phyloP scores from a whole-genome alignment of 2,113 vertebrate species.

The Chelonoidis abingdonii region DNA sequence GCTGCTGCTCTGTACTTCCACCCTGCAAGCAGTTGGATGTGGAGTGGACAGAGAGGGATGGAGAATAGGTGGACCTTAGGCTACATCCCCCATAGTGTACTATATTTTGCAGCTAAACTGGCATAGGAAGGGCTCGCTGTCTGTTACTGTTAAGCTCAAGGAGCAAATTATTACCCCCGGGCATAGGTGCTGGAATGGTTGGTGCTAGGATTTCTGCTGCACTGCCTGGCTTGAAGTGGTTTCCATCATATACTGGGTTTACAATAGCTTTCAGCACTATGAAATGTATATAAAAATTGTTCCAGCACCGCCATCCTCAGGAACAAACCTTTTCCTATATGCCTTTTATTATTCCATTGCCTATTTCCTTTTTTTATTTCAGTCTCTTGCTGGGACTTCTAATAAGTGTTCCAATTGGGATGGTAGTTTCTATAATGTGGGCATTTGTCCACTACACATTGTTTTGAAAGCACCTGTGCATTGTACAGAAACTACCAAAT shows the following conservation, averaged over 20 bases:
- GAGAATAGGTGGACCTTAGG: constrained; percentile 50
- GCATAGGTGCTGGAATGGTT: neutral
- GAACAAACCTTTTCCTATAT: constrained; percentile 35
- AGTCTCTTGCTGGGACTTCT: neutral
- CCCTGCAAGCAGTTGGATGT: constrained; percentile 21
- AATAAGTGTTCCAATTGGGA: neutral
- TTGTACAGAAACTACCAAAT: neutral
- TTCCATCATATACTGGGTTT: too few species aligned
- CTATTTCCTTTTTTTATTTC: constrained; percentile 10
- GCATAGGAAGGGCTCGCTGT: neutral
- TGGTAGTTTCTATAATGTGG: neutral
- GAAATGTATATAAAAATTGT: too few species aligned
- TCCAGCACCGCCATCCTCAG: neutral
- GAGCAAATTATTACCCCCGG: constrained; percentile 30
- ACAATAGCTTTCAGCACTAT: too few species aligned
- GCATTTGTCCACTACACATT: neutral
- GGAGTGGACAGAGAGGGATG: constrained; percentile 30
- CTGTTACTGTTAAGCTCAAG: constrained; percentile 37
- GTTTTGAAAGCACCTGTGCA: neutral
- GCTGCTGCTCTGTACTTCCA: neutral
- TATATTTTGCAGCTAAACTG: constrained; percentile 34
- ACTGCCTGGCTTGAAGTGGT: too few species aligned
- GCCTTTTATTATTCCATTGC: constrained; percentile 6
- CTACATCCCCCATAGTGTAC: constrained; percentile 25
- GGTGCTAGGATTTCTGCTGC: too few species aligned